phyloP scores from a whole-genome alignment of 2,113 vertebrate species.

The Terrapene triunguis region DNA sequence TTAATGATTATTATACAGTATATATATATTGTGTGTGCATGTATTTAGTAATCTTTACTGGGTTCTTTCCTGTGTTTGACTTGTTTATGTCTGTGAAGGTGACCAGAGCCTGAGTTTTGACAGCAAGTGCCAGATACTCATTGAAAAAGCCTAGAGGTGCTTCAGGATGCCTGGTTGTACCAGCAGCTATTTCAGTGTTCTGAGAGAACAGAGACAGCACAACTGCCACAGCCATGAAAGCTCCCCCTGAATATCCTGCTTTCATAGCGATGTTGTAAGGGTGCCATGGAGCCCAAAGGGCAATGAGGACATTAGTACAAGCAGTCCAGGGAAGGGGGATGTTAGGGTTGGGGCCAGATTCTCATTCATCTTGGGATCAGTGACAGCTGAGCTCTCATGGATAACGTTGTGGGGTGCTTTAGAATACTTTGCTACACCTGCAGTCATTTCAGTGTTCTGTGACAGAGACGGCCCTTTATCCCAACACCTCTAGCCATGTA shows the following conservation, averaged over 20 bases:
- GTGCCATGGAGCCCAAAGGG: background rate
- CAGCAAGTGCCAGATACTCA: background rate
- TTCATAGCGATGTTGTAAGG: background rate
- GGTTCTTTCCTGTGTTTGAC: background rate
- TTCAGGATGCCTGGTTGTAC: background rate
- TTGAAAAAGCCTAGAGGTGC: background rate
- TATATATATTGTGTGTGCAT: background rate
- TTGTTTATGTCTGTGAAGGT: background rate
- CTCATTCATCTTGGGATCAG: background rate
- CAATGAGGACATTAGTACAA: background rate
- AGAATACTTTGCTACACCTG: background rate
- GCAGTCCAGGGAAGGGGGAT: background rate
- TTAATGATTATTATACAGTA: background rate
- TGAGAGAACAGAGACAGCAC: background rate
- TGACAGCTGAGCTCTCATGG: background rate
- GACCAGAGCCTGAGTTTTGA: background rate
- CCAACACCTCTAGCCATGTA: background rate
- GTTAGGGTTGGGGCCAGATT: background rate
- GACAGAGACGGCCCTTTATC: background rate
- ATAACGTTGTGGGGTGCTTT: background rate
- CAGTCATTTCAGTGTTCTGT: background rate
- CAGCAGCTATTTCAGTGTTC: background rate
- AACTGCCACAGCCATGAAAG: background rate
- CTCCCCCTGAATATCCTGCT: background rate
- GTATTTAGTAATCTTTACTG: constrained; percentile 15